Conservation (phyloP, 2,797 vertebrate species). For the Pseudomugil tenellus region DNA sequence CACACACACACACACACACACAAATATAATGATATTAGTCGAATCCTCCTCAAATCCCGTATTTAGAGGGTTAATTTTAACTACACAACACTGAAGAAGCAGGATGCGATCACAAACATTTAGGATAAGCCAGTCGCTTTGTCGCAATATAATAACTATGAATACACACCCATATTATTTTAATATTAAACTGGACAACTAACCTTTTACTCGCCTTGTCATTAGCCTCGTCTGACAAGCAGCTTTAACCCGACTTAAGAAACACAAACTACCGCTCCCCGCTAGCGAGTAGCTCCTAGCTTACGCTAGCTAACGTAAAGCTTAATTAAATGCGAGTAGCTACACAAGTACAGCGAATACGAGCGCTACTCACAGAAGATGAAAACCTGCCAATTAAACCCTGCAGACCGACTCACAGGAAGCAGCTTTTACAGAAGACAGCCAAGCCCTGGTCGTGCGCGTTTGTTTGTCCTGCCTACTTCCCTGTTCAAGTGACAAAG, state of each 20-base stretch:
- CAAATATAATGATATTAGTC: constrained; percentile 76
- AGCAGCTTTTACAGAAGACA: background rate
- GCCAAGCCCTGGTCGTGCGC: background rate
- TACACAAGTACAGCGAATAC: background rate
- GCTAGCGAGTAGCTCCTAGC: constrained; percentile 31
- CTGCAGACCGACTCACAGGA: background rate
- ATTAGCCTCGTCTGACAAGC: constrained; percentile 10
- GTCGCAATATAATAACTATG: no score
- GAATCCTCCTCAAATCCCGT: constrained; percentile 73
- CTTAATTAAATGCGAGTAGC: background rate
- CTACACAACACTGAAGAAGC: constrained; percentile 16
- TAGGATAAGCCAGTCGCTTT: background rate
- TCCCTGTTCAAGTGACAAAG: constrained; percentile 67
- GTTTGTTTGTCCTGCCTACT: constrained; percentile 61
- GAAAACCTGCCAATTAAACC: constrained; percentile 34
- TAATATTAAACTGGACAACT: background rate
- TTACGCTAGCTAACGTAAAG: background rate
- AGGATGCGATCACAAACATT: constrained; percentile 2
- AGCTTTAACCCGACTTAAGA: constrained; percentile 14
- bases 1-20: constrained; percentile 35
- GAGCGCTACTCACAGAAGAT: constrained; percentile 57
- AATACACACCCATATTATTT: no score
- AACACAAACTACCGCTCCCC: background rate
- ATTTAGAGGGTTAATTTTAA: constrained; percentile 57
- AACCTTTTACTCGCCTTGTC: constrained; percentile 2